Percentiles rank a stretch among this genome's conserved stretches.
Evolutionary conservation across 2,888 invertebrate genomes (phyloP).

Genomic region (Corbicula japonica): DNA sequence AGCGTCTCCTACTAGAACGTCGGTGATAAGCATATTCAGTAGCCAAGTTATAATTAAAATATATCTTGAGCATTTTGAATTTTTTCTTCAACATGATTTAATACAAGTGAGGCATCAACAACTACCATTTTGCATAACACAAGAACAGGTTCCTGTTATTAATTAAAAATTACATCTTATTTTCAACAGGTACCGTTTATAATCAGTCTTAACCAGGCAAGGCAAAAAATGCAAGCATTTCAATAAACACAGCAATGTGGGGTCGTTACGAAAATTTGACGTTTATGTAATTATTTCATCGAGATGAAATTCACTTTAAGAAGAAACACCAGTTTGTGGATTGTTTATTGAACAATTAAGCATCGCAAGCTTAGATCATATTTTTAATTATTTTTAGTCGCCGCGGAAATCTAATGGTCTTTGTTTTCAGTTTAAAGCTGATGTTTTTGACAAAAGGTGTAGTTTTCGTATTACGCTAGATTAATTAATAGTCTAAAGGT

Average conservation of each 20-base stretch:
- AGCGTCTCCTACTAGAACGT: too few relatives aligned
- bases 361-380: conserved; percentile 6
- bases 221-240: conserved; percentile 4
- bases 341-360: background rate
- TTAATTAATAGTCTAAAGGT: conserved; percentile 7
- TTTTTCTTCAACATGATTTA: too few relatives aligned
- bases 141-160: conserved; percentile 12
- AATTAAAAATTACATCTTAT: background rate
- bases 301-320: conserved; percentile 34
- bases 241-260: conserved; percentile 6
- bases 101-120: too few relatives aligned
- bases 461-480: too few relatives aligned
- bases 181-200: conserved; percentile 8
- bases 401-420: background rate
- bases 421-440: background rate
- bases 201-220: background rate
- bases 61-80: too few relatives aligned
- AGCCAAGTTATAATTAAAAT: too few relatives aligned
- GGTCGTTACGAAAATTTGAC: conserved; percentile 41
- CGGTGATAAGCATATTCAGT: too few relatives aligned
- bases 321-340: background rate
- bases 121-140: too few relatives aligned
- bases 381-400: conserved; percentile 10
- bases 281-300: conserved; percentile 59
- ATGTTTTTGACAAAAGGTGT: too few relatives aligned